Conservation (phyloP, 92 coral and sea anemone genomes). For the Palythoa caribaeorum region DNA sequence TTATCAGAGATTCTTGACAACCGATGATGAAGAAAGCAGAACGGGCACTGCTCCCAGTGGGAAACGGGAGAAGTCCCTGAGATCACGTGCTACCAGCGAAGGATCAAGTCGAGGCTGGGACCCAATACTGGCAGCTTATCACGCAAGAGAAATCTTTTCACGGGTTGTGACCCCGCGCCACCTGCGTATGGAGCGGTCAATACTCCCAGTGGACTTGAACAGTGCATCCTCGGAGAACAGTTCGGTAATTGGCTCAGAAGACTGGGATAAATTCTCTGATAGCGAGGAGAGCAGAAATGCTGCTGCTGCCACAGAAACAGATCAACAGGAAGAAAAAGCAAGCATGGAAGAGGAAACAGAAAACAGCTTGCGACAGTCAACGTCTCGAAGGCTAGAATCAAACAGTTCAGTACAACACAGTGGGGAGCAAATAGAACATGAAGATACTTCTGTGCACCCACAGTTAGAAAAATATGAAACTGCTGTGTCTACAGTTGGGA, state of each 20-base stretch:
- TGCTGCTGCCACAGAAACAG: not conserved
- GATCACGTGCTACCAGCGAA: slow-evolving; percentile 76
- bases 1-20: slow-evolving; percentile 84
- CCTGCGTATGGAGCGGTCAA: slow-evolving; percentile 86
- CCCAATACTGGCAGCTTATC: slow-evolving; percentile 96
- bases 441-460: not conserved
- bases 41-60: slow-evolving; percentile 12
- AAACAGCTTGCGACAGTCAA: not conserved
- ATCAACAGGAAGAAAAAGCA: not conserved
- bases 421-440: not conserved
- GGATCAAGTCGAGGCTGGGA: slow-evolving; percentile 96
- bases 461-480: slow-evolving; percentile 21
- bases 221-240: slow-evolving; percentile 95
- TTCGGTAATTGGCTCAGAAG: slow-evolving; percentile 60
- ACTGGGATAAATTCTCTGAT: slow-evolving; percentile 65
- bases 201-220: slow-evolving; percentile 90
- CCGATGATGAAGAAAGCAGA: slow-evolving; percentile 57
- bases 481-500: not conserved
- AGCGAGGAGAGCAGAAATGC: slow-evolving; percentile 33
- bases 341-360: not conserved
- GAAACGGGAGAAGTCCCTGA: slow-evolving; percentile 53
- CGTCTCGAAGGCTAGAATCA: not conserved
- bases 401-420: not conserved
- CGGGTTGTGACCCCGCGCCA: slow-evolving; percentile 87
- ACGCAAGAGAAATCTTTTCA: slow-evolving; percentile 93